Evolutionary conservation across 1,140 invertebrate species (phyloP).

Genomic region (Dinoponera quadriceps): DNA sequence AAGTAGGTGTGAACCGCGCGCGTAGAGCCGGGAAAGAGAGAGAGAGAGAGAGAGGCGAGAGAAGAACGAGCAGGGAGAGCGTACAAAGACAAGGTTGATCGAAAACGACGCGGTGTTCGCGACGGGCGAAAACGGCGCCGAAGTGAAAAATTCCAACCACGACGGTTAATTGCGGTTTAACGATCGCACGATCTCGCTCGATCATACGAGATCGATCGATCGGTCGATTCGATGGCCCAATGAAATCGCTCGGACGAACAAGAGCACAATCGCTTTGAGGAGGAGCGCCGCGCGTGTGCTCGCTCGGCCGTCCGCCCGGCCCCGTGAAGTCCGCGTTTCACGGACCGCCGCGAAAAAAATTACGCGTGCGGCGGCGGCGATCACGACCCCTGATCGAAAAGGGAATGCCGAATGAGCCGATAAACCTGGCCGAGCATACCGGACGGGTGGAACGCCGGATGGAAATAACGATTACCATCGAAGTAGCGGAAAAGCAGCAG

Average conservation of each 20-base stretch:
- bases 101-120: conserved; percentile 23
- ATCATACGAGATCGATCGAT: conserved; percentile 18
- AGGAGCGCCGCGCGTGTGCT: conserved; percentile 33
- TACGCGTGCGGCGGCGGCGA: conserved; percentile 8
- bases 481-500: background rate
- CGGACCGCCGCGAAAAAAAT: conserved; percentile 51
- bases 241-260: conserved; percentile 69
- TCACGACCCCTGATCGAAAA: conserved; percentile 12
- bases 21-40: background rate
- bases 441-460: conserved; percentile 31
- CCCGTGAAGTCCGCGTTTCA: conserved; percentile 60
- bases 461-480: conserved; percentile 46
- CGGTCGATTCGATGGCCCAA: conserved; percentile 39
- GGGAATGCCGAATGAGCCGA: conserved; percentile 35
- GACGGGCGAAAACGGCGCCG: conserved; percentile 8
- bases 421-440: background rate
- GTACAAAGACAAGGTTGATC: conserved; percentile 49
- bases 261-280: conserved; percentile 69
- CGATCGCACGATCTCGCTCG: conserved; percentile 29
- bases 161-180: conserved; percentile 68
- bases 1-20: background rate
- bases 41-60: background rate
- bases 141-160: conserved; percentile 39
- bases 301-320: background rate
- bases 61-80: conserved; percentile 26